Conservation (phyloP, 2,113 vertebrate species). For the Empidonax alnorum region DNA sequence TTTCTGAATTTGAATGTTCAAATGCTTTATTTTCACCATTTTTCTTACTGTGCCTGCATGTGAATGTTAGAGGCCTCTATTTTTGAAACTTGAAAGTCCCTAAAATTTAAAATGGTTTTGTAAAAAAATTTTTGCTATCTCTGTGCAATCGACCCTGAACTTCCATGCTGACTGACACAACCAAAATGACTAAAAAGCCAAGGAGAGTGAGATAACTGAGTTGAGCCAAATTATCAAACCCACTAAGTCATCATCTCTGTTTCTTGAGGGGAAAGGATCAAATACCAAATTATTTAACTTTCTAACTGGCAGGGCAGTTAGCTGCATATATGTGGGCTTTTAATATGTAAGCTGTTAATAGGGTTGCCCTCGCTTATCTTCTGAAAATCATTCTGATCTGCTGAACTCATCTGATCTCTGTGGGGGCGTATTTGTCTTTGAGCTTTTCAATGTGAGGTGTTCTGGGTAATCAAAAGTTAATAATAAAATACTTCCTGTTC, state of each 20-base stretch:
- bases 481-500: neutral
- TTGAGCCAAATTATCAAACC: neutral
- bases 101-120: neutral
- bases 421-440: neutral
- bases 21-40: neutral
- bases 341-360: slow-evolving; percentile 15
- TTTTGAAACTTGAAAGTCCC: neutral
- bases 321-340: neutral
- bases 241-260: neutral
- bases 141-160: neutral
- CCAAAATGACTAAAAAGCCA: neutral
- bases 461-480: slow-evolving; percentile 9
- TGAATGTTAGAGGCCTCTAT: neutral
- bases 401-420: neutral
- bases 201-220: neutral
- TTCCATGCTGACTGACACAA: neutral
- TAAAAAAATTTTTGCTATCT: neutral
- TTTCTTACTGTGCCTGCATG: neutral
- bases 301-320: neutral
- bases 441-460: neutral
- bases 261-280: neutral
- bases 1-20: neutral
- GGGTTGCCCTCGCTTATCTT: slow-evolving; percentile 19
- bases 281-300: neutral
- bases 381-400: slow-evolving; percentile 18